Percentiles rank a stretch among this genome's conserved stretches.
Conservation (phyloP, 1,140 invertebrate genomes). For the Drosophila sturtevanti region DNA sequence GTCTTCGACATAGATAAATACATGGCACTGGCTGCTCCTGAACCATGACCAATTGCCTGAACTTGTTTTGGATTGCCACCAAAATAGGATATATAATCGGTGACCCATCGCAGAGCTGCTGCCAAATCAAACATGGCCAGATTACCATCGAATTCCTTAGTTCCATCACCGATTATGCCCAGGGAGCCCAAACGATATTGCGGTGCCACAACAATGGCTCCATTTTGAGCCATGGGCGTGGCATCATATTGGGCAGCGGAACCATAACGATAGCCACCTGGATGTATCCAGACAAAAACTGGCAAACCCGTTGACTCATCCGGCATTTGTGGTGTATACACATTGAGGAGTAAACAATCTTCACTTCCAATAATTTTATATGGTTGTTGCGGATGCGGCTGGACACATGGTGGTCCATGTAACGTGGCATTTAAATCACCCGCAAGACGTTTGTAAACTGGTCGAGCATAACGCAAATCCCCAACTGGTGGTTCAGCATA, state of each 20-base stretch:
- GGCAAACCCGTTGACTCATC: conserved; percentile 84
- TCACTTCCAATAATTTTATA: conserved; percentile 85
- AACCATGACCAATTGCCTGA: conserved; percentile 87
- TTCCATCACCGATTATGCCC: conserved; percentile 88
- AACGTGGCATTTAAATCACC: conserved; percentile 84
- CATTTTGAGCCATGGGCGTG: conserved; percentile 85
- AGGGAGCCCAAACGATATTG: conserved; percentile 92
- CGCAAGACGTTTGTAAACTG: conserved; percentile 83
- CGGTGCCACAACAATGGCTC: conserved; percentile 89
- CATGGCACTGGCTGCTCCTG: conserved; percentile 86
- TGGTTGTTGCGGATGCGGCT: conserved; percentile 82
- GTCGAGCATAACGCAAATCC: conserved; percentile 85
- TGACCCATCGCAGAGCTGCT: conserved; percentile 86
- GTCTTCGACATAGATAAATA: conserved; percentile 85
- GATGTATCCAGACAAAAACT: conserved; percentile 86
- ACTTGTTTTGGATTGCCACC: conserved; percentile 88
- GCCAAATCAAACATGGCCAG: conserved; percentile 88
- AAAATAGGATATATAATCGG: conserved; percentile 87
- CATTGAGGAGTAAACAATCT: conserved; percentile 90
- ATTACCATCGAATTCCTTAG: conserved; percentile 87
- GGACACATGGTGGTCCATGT: conserved; percentile 85
- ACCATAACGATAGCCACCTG: conserved; percentile 86
- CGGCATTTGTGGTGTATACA: conserved; percentile 88
- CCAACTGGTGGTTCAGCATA: conserved; percentile 88
- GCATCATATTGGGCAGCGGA: conserved; percentile 87